A percentile compares a stretch with the other conserved stretches of the same genome.
Conservation (phyloP, 2,113 vertebrate species). For the Gambusia holbrooki region DNA sequence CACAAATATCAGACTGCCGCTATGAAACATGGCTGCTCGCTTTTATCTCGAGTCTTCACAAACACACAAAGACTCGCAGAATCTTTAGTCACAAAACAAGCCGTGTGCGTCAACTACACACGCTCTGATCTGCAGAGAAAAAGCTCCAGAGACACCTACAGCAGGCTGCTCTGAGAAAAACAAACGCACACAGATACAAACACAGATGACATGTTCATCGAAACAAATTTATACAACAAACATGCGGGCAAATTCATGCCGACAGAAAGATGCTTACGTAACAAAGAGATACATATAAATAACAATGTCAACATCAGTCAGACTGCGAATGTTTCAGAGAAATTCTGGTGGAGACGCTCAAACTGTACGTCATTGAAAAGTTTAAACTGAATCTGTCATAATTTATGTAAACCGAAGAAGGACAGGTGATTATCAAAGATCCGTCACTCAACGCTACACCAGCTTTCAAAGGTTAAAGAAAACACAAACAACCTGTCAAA, state of each 20-base stretch:
- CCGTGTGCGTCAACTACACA: background rate
- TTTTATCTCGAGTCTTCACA: slow-evolving; percentile 25
- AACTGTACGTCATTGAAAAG: background rate
- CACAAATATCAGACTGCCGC: slow-evolving; percentile 56
- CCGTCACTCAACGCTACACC: too few relatives aligned
- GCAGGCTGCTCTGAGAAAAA: slow-evolving; percentile 2
- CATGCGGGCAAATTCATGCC: background rate
- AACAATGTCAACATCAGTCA: background rate
- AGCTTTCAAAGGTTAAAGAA: too few relatives aligned
- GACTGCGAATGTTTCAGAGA: background rate
- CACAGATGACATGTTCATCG: background rate
- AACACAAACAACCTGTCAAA: too few relatives aligned
- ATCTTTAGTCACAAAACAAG: slow-evolving; percentile 6
- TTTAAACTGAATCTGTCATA: background rate
- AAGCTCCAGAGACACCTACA: slow-evolving; percentile 2
- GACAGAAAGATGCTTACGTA: background rate
- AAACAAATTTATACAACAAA: background rate
- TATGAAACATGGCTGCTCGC: slow-evolving; percentile 29
- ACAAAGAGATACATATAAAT: background rate
- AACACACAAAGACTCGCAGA: slow-evolving; percentile 12
- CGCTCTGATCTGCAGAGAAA: slow-evolving; percentile 9
- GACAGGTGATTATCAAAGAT: background rate
- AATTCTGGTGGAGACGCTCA: background rate
- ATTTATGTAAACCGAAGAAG: background rate
- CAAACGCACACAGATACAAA: background rate